Percentiles rank a stretch among this genome's conserved stretches.
phyloP scores from a whole-genome alignment of 1,140 invertebrate species.

The Pseudomyrmex dendroicus region DNA sequence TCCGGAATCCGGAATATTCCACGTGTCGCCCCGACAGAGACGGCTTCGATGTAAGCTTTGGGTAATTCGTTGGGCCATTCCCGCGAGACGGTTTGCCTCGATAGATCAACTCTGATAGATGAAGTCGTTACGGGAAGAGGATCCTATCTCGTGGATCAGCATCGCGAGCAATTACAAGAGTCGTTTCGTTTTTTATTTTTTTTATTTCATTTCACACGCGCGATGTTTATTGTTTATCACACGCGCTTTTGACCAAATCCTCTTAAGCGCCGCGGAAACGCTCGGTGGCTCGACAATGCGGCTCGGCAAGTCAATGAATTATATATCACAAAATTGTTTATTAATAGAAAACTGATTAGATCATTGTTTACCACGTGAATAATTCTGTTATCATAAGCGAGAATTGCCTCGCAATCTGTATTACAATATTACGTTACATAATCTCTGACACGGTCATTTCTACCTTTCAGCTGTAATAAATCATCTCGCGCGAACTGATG shows the following conservation, averaged over 20 bases:
- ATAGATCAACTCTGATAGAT: background rate
- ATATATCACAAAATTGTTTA: slow-evolving; percentile 30
- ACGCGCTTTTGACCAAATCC: background rate
- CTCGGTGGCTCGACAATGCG: background rate
- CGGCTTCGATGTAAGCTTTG: slow-evolving; percentile 41
- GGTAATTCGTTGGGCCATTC: slow-evolving; percentile 59
- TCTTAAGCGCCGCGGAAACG: background rate
- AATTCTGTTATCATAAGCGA: slow-evolving; percentile 5
- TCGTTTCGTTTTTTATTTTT: background rate
- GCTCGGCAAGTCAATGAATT: slow-evolving; percentile 32
- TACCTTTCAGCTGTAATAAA: slow-evolving; percentile 1
- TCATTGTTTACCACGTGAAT: slow-evolving; percentile 23
- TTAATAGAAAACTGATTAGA: slow-evolving; percentile 39
- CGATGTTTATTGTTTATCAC: background rate
- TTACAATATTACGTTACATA: background rate
- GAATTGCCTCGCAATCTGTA: background rate
- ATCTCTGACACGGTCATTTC: background rate
- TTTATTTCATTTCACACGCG: background rate
- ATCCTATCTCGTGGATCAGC: background rate
- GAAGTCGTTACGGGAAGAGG: background rate
- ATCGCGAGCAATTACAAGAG: background rate
- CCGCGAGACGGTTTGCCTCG: background rate
- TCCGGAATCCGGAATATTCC: slow-evolving; percentile 73
- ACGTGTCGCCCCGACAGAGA: slow-evolving; percentile 39
- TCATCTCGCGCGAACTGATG: background rate